Conservation (phyloP, 2,113 vertebrate species). For the Tonatia bakeri region DNA sequence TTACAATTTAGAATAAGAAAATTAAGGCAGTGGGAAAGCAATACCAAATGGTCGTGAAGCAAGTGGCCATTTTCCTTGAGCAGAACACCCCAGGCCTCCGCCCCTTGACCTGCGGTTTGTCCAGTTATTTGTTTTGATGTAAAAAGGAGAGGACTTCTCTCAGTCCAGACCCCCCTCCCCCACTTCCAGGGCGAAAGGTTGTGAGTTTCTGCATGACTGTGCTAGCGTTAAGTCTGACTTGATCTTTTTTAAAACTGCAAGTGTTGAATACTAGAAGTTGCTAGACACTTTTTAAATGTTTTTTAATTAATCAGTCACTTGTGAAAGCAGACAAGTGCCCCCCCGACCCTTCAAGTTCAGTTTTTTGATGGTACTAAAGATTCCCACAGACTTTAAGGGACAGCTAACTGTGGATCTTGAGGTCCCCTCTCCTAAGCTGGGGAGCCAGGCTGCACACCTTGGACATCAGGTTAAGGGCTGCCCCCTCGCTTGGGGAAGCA, state of each 20-base stretch:
- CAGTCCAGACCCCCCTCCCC: conserved; percentile 19
- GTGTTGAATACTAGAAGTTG: conserved; percentile 83
- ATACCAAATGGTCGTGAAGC: conserved; percentile 71
- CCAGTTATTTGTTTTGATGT: conserved; percentile 69
- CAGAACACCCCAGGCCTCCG: conserved; percentile 71
- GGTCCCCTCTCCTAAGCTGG: neutral
- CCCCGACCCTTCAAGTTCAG: conserved; percentile 75
- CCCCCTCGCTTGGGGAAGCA: fast-evolving
- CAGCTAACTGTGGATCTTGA: conserved; percentile 75
- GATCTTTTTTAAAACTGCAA: conserved; percentile 83
- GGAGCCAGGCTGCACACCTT: neutral
- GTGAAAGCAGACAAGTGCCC: conserved; percentile 65
- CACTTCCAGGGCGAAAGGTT: conserved; percentile 67
- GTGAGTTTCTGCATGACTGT: conserved; percentile 86
- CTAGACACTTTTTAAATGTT: conserved; percentile 79
- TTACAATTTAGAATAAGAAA: conserved; percentile 63
- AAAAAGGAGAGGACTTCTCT: conserved; percentile 58
- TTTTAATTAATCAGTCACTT: conserved; percentile 79
- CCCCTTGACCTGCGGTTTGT: conserved; percentile 70
- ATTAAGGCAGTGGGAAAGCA: conserved; percentile 67
- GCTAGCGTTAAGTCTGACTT: conserved; percentile 88
- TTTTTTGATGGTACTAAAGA: conserved; percentile 77
- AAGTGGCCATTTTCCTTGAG: conserved; percentile 65
- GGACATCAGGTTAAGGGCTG: neutral
- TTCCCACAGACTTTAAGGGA: conserved; percentile 77